Base-by-base conservation (phyloP, 2,113 vertebrate species). In the Pampusana beccarii region DNA sequence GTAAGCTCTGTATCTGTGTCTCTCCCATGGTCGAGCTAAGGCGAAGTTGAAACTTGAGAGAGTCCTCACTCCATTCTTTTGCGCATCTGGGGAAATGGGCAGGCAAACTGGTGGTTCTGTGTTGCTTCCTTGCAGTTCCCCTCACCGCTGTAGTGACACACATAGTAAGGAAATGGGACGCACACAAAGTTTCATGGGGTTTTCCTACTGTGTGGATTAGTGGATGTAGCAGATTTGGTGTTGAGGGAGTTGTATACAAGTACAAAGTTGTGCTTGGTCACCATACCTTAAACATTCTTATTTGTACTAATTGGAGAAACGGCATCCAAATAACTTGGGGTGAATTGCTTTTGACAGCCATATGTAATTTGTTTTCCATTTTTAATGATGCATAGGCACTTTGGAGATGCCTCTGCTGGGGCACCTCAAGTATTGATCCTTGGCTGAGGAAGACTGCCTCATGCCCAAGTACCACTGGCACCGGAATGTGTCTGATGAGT, bases 301-400 rank as follows among this genome's bases (percentile, higher is more conserved):
- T 78, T 90, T 75, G 92, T 62, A 73, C 51, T 79, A 78, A 24
- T 77, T 88, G 80, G 78, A 96, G 92, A 92, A 91, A 86, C 33
- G 65, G 75, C 77, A 64, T 94, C 67, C 77, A 78, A 72, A 71
- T 62, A 91, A 84, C 31, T 91, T 62, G 80, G 60, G 54, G 48
- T 56, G 94, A 95, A 96, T 96, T 75, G 61, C 79, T 95, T 92
- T 96, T 86, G 80, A 92, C 95, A 97, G 74, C 28, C 72, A 12
- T 56, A 64, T 80, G 79, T 92, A 89, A 77, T 89, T 85, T 8
- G 18, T 42, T 82, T 92, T 86, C 71, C 19, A 71, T 88, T 96
- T 93, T 58, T 71, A 91, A 92, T 70, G 50, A 90, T 79, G 18
- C 81, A 61, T 60, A 84, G 84, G 54, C 25, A 65, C 34, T 91